These are phyloP conservation scores for Luscinia megarhynchos DNA, from an alignment of 2,797 vertebrate genomes.

Conservation along the genomic window DNA sequence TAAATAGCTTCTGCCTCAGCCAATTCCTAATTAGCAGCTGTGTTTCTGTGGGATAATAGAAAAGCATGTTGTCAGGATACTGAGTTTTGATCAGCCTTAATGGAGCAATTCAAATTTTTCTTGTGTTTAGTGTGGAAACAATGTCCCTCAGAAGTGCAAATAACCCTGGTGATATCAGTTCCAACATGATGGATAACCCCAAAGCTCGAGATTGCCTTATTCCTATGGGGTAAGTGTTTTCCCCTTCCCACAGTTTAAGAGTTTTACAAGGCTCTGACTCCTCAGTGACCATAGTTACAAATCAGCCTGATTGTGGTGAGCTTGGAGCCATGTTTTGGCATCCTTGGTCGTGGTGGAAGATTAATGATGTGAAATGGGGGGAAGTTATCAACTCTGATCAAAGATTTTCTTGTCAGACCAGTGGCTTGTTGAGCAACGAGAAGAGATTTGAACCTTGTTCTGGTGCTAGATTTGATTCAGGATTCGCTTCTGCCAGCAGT, in stretches of 20 bases:
- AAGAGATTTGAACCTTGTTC: background rate
- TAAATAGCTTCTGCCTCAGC: background rate
- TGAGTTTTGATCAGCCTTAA: background rate
- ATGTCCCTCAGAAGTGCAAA: constrained; percentile 82
- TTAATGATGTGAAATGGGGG: background rate
- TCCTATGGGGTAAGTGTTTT: constrained; percentile 87
- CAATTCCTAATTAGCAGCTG: background rate
- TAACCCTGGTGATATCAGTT: constrained; percentile 86
- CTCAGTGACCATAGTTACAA: background rate
- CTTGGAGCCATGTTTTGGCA: background rate
- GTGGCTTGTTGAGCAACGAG: background rate
- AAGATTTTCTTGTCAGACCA: background rate
- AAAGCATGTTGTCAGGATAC: background rate
- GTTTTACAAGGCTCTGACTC: background rate
- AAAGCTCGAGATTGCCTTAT: constrained; percentile 90
- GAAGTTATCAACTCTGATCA: background rate
- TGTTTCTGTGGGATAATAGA: background rate
- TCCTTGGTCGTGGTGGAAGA: background rate
- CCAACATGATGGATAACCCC: constrained; percentile 81
- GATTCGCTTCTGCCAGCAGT: background rate
- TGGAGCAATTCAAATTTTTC: background rate
- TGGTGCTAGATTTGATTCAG: background rate
- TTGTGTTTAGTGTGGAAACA: constrained; percentile 85
- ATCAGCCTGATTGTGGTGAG: background rate
- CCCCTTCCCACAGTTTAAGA: background rate